Evolutionary conservation across 2,888 invertebrate species (phyloP).

Genomic region (Furcula furcula): DNA sequence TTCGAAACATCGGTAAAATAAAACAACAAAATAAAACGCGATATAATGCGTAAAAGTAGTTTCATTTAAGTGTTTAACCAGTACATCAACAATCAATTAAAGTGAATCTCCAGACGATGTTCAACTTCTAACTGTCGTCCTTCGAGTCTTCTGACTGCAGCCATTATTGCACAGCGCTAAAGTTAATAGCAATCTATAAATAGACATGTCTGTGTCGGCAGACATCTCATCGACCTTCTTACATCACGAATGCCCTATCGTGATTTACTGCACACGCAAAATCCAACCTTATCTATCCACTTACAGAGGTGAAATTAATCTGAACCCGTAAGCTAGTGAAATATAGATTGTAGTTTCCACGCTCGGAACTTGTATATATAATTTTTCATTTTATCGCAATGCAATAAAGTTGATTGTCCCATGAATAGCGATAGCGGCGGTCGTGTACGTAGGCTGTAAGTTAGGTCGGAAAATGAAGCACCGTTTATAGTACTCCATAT

Average conservation of each 20-base stretch:
- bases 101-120: constrained; percentile 35
- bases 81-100: constrained; percentile 45
- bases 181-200: constrained; percentile 70
- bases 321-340: constrained; percentile 11
- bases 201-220: constrained; percentile 70
- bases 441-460: constrained; percentile 49
- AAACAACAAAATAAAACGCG: too few species aligned
- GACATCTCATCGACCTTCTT: constrained; percentile 49
- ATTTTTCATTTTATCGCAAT: constrained; percentile 29
- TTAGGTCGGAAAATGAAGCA: constrained; percentile 71
- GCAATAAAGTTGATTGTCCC: constrained; percentile 34
- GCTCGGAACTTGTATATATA: constrained; percentile 8
- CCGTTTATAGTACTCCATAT: constrained; percentile 73
- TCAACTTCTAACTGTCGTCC: constrained; percentile 34
- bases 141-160: constrained; percentile 34
- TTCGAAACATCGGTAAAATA: too few species aligned
- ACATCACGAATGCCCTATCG: constrained; percentile 33
- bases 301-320: constrained; percentile 10
- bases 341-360: constrained; percentile 32
- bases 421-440: constrained; percentile 23
- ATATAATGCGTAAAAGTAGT: too few species aligned
- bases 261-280: constrained; percentile 8
- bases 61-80: constrained; percentile 26
- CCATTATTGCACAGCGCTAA: constrained; percentile 48
- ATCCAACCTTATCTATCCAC: constrained; percentile 19